Base-by-base conservation (phyloP, 2,113 vertebrate species). In the Scophthalmus maximus region DNA sequence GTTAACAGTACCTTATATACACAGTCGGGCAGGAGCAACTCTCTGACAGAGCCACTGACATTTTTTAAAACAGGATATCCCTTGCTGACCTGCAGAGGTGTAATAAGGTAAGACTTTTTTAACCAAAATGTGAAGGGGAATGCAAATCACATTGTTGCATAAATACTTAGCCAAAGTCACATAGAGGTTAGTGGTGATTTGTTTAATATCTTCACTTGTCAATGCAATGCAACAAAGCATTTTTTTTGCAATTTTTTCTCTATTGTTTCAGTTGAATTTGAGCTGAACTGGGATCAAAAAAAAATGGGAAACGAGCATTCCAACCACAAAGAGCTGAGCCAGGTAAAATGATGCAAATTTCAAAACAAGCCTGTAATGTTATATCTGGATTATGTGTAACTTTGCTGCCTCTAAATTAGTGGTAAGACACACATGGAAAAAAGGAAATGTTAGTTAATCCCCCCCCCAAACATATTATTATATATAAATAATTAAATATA, bases 231-330 rank as follows among this genome's bases (percentile, higher is more conserved):
- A 42, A 51, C 11, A 38, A 29, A 66, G 4, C 3, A 40, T 22
- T 9, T 30, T 10, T 26, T 10, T 20, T 49, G 46, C 20, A 2
- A 11, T 18, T 60, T 10, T 26, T 22, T 47, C 18, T 1, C 25
- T 47, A 38, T n/a, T 61, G 2, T 58, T 84, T 32, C 42, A 69
- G 60, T 46, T 58, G 18, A 56, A 26, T 26, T 10, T 36, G 20
- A 56, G 11, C 17, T 30, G 26, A 40, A 59, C 46, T 52, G 63
- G 58, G 1, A 49, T 22, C 9, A 49, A 49, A 32, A 22, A 73
- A 91, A 75, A 36, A 94, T 94, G 93, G 94, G 94, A 30, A 94
- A 92, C 29, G 87, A 88, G 10, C 38, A 81, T 5, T 91, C 93
- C 10, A 55, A 56, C 51, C 40, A 22, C 15, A 66, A 72, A 40